Base-by-base conservation (phyloP, 37 sponge, comb jelly and placozoan genomes). In the Eunapius fragilis region DNA sequence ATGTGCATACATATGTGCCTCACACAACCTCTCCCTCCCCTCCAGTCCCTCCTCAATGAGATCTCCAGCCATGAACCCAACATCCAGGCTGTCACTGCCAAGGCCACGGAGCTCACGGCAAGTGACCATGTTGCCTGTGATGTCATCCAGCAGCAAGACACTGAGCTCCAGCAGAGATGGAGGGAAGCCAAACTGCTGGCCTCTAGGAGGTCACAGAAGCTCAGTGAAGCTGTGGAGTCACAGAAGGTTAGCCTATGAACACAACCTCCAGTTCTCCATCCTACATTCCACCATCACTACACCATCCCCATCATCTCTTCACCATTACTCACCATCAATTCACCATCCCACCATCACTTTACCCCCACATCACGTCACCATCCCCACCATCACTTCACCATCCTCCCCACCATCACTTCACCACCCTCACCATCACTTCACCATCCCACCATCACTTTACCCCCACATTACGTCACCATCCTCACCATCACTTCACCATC, bases 171-270 rank as follows among this genome's bases (percentile, higher is more conserved):
- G 78, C 81, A 84, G 37, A 23, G 28, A 24, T 93, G 96, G 96
- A 88, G 76, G 77, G 79, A 95, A 70, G 77, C 93, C 76, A 87
- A 94, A 70, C 67, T 88, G 28, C 91, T 94, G 70, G 75, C 97
- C 25, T 75, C 71, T 2, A 37, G 58, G 31, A 81, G 94, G 71
- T 87, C 85, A 1, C 87, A 90, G 86, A 92, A 89, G 74, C 88
- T 97, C 19, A 77, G 37, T 33, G 87, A 97, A 74, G 85, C 97
- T n/a, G 82, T 92, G 37, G 93, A 97, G 69, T 92, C 90, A 9
- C 97, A 97, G 84, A 91, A 91, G 84, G 95, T 94, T 31, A 58
- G 22, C 58, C n/a, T n/a, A n/a, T n/a, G n/a, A n/a, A n/a, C n/a
- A n/a, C n/a, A n/a, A n/a, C n/a, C n/a, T n/a, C n/a, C n/a, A n/a